Evolutionary conservation across 2,888 invertebrate species (phyloP), one percentile per base, ranked within the genome.

Genomic region (Drosophila merina): DNA sequence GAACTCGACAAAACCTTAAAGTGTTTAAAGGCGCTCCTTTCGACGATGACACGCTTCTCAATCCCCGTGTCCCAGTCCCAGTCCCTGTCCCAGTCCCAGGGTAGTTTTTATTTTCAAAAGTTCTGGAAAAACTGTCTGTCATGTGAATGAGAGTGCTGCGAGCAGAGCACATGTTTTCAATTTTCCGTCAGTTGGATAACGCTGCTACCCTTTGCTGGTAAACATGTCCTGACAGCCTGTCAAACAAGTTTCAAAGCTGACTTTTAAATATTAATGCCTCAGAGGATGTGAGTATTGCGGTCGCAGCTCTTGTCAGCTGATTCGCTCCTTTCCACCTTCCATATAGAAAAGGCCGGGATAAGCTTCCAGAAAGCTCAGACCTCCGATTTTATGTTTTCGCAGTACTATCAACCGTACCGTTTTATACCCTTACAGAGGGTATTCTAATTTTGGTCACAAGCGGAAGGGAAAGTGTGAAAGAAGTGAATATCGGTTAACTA

Each of bases 251-350:
- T 71, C 73, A 77, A 74, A 79, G 76, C 81, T 79, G 79, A 77
- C 80, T 82, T 78, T 80, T 79, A 81, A 83, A 84, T 81, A 77
- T 83, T 84, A 84, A 84, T 79, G 84, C 78, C 70, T 66, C 56
- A 58, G 48, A 44, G 38, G 47, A 62, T 63, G 72, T 62, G 57
- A 58, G 31, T 26, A 42, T 38, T 47, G 54, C 63, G 63, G 52
- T 50, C 62, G 62, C 33, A 30, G 20, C 44, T 52, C 31, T 42
- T 52, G 48, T 36, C 26, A 14, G 49, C 12, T 56, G 33, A 56
- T 14, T 49, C 49, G 56, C 56, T 56, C 31, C 48, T 30, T 40
- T 2, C 20, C 44, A 8, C 44, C 36, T 36, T n/a, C 36, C n/a
- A 5, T 36, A 36, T 36, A n/a, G 4, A n/a, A 36, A 36, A n/a